Evolutionary conservation across 2,113 vertebrate species (phyloP).

Genomic region (Prunella himalayana): DNA sequence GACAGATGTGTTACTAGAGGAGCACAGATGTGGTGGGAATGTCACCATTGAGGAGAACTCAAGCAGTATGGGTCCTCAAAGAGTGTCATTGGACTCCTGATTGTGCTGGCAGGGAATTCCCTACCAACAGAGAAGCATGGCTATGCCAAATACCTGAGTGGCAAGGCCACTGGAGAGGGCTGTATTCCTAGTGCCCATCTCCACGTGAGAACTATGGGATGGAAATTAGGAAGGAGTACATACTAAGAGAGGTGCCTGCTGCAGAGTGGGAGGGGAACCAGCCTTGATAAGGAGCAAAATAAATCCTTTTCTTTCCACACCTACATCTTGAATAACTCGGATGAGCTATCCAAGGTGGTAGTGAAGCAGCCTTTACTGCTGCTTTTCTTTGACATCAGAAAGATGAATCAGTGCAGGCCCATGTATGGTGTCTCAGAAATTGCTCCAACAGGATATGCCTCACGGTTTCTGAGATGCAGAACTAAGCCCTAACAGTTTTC

Average conservation of each 20-base stretch:
- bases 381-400: background rate
- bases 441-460: background rate
- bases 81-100: background rate
- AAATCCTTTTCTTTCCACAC: background rate
- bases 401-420: background rate
- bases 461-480: background rate
- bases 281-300: background rate
- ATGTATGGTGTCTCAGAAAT: background rate
- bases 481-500: background rate
- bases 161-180: background rate
- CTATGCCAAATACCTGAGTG: background rate
- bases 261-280: background rate
- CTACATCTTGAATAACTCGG: background rate
- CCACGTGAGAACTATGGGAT: background rate
- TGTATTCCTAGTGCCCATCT: background rate
- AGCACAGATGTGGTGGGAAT: accelerated
- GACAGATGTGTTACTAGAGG: background rate
- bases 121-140: background rate
- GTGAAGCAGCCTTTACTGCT: background rate
- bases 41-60: accelerated
- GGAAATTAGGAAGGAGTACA: background rate
- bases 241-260: background rate
- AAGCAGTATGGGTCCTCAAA: background rate
- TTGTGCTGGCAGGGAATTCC: background rate
- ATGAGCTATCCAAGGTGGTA: background rate